Base-by-base conservation (phyloP, 2,113 vertebrate genomes). In the Grus americana region DNA sequence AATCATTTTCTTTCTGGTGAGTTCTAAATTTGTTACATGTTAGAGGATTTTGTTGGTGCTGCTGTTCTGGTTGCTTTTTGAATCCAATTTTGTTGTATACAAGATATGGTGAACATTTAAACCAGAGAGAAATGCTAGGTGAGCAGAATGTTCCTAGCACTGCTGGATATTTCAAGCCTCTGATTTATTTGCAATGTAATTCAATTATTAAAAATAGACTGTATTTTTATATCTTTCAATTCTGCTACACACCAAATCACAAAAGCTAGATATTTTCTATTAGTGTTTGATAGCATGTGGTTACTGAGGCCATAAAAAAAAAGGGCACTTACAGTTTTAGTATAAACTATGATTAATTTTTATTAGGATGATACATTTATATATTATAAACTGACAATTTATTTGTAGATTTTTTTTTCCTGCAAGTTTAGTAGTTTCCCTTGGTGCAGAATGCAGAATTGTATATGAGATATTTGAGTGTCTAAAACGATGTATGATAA, bases 401-500 rank as follows among this genome's bases (percentile, higher is more conserved):
- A 98, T 98, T 98, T 97, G 95, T 97, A 98, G 97, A 97, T 97
- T 94, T 87, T 94, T 94, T 98, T 98, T 4, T 12, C 98, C 98
- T 98, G 95, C 97, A 97, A 98, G 98, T 98, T 98, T 98, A 98
- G 98, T 98, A 97, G 98, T 98, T 99, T 98, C 96, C 96, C 97
- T 96, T 62, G 65, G 95, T 97, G 97, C 92, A 96, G 97, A 98
- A 98, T 98, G 97, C 98, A 98, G 98, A 99, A 99, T 99, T 98
- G 98, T 98, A 98, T 98, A 99, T 99, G 98, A 99, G 99, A 99
- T 99, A 99, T 98, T 98, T 98, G 98, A 99, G 98, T 98, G 98
- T 98, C 99, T 98, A 98, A 98, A 99, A 98, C 98, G 98, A 99
- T 99, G 98, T 98, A 99, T 99, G 99, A 99, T 99, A 99, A 99